These are phyloP conservation scores for Eleutherodactylus coqui DNA, from an alignment of 2,797 vertebrate genomes.

Conservation along the genomic window DNA sequence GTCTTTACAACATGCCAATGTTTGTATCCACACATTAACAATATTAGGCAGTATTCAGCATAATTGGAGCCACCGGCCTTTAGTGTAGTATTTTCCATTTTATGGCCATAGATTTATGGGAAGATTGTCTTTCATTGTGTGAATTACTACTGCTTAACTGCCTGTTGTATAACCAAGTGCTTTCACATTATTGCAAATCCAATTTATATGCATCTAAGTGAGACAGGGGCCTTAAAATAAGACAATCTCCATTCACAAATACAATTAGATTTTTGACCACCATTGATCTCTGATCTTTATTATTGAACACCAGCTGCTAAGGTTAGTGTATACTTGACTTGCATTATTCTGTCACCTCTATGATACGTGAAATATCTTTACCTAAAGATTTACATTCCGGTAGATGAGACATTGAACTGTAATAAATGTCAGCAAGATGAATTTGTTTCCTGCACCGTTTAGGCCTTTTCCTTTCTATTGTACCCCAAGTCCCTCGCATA, in stretches of 20 bases:
- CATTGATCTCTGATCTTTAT: conserved; percentile 45
- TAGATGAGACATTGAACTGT: conserved; percentile 17
- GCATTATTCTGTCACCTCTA: conserved; percentile 31
- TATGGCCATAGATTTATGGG: conserved; percentile 23
- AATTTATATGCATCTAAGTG: conserved; percentile 59
- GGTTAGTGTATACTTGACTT: conserved; percentile 46
- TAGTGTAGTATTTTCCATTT: not conserved
- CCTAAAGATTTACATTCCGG: conserved; percentile 28
- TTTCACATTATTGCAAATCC: conserved; percentile 62
- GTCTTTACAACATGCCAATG: not conserved
- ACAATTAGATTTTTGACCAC: conserved; percentile 52
- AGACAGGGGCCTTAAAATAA: conserved; percentile 46
- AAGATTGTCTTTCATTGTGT: conserved; percentile 28
- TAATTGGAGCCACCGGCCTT: not conserved
- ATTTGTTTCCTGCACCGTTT: not conserved
- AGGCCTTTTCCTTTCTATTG: too few species aligned
- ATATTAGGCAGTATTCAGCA: not conserved
- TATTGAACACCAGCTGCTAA: conserved; percentile 51
- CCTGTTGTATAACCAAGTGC: conserved; percentile 47
- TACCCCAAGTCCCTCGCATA: too few species aligned
- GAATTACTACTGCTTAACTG: conserved; percentile 55
- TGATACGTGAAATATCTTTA: conserved; percentile 9
- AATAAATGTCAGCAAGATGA: conserved; percentile 12
- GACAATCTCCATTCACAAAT: conserved; percentile 57
- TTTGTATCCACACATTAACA: conserved; percentile 14